Percentiles rank a stretch among this genome's conserved stretches.
These are phyloP conservation scores for Merodon equestris DNA, from an alignment of 2,888 invertebrate species.

Conservation along the genomic window DNA sequence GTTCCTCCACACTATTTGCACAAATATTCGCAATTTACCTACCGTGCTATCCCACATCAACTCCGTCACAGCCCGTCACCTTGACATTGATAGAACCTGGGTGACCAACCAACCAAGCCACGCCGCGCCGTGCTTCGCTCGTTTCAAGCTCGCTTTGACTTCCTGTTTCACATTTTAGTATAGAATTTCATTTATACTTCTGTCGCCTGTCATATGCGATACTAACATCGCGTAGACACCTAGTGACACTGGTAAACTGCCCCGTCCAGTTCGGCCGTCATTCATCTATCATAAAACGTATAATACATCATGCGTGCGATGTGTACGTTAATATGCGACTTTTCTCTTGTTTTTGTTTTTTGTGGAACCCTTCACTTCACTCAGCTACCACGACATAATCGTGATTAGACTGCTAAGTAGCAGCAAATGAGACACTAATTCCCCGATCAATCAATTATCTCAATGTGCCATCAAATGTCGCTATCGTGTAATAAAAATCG, in stretches of 20 bases:
- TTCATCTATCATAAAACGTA: constrained; percentile 51
- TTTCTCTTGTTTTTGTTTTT: neutral
- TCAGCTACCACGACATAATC: constrained; percentile 13
- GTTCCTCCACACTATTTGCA: no score
- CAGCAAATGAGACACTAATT: constrained; percentile 44
- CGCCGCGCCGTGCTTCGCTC: constrained; percentile 40
- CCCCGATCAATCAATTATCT: constrained; percentile 64
- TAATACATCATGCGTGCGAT: constrained; percentile 14
- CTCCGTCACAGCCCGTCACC: constrained; percentile 49
- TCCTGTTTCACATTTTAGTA: constrained; percentile 44
- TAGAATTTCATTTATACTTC: constrained; percentile 40
- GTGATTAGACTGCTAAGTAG: constrained; percentile 55
- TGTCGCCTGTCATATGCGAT: constrained; percentile 9
- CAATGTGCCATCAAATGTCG: constrained; percentile 64
- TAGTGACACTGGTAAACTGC: constrained; percentile 22
- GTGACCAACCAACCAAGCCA: constrained; percentile 62
- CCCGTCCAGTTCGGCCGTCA: constrained; percentile 23
- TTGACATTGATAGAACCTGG: constrained; percentile 66
- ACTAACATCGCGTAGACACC: constrained; percentile 46
- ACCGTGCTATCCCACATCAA: no score
- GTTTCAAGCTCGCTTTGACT: constrained; percentile 34
- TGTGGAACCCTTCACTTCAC: constrained; percentile 30
- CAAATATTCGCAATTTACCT: no score
- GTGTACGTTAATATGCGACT: constrained; percentile 1
- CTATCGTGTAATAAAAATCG: constrained; percentile 65